Evolutionary conservation across 1,140 invertebrate genomes (phyloP), one percentile per base, ranked within the genome.

Genomic region (Campoletis sonorensis): DNA sequence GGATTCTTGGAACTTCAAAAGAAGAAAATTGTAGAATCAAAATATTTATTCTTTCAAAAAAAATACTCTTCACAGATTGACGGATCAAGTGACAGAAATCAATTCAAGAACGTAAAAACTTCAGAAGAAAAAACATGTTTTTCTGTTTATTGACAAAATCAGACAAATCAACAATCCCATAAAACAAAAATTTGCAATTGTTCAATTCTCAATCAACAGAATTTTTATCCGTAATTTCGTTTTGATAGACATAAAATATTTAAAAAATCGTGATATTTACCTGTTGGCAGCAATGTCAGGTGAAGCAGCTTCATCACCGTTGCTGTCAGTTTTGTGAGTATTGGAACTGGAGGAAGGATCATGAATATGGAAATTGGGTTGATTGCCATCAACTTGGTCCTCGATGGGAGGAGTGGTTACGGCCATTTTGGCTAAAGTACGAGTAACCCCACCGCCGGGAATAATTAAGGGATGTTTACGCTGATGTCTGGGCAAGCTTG

Each of bases 381-480:
- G 30, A 27, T 70, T 51, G 0, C 89, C 89, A 23, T 91, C 90
- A 4, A 91, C 89, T n/a, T 91, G 88, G 77, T 90, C 90, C 11
- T 89, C 87, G 0, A 84, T 75, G 0, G 88, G 84, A 37, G 90
- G 88, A 15, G 89, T 88, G 2, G 89, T 90, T 4, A 92, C 90
- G 3, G 92, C 91, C 86, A 94, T 93, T 82, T 95, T 95, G 73
- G 94, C 94, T 0, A 95, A 84, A 0, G 94, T 94, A 21, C 94
- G 90, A 40, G 94, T 94, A 0, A 95, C 87, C 1, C 93, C 94
- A 51, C 93, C 92, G 40, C 93, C 94, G 18, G 96, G 96, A 84
- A 97, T 96, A 54, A 97, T 95, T n/a, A 98, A 90, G 0, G 97
- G 97, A 93, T 98, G 96, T 89, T 97, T 98, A 64, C 97, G 92